A percentile compares a stretch with the other conserved stretches of the same genome.
These are phyloP conservation scores for Chloroceryle inda DNA, from an alignment of 2,797 vertebrate genomes.

Conservation along the genomic window DNA sequence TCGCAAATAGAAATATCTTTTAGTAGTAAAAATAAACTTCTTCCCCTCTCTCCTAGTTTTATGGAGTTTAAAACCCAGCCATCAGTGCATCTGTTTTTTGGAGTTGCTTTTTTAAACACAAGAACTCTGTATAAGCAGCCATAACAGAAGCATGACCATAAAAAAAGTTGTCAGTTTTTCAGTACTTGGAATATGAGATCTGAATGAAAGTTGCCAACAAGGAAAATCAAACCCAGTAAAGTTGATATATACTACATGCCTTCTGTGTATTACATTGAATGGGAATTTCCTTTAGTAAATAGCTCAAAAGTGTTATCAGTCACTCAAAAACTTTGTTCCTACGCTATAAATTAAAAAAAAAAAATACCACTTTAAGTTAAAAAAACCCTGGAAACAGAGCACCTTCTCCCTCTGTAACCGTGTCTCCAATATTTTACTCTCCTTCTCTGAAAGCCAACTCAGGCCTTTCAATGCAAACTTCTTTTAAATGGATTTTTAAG, in stretches of 20 bases:
- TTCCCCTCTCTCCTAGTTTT: neutral
- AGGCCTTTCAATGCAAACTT: neutral
- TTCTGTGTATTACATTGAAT: neutral
- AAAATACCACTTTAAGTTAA: neutral
- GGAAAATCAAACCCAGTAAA: neutral
- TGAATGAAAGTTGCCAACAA: neutral
- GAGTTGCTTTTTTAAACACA: neutral
- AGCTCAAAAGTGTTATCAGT: neutral
- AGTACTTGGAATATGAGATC: neutral
- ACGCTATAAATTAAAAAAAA: neutral
- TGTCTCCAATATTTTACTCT: neutral
- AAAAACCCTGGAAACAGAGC: neutral
- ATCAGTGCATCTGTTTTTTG: neutral
- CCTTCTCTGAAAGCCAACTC: neutral
- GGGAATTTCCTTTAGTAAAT: neutral
- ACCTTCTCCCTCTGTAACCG: neutral
- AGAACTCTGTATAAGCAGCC: neutral
- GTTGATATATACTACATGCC: neutral
- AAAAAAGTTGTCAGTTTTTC: neutral
- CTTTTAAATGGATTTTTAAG: slow-evolving; percentile 35
- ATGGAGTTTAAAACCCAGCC: slow-evolving; percentile 1
- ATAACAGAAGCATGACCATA: neutral
- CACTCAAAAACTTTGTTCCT: neutral
- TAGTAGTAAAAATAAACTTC: slow-evolving; percentile 25
- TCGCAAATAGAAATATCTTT: slow-evolving; percentile 51